These are phyloP conservation scores for Aselliscus stoliczkanus DNA, from an alignment of 2,797 vertebrate species.

Conservation along the genomic window DNA sequence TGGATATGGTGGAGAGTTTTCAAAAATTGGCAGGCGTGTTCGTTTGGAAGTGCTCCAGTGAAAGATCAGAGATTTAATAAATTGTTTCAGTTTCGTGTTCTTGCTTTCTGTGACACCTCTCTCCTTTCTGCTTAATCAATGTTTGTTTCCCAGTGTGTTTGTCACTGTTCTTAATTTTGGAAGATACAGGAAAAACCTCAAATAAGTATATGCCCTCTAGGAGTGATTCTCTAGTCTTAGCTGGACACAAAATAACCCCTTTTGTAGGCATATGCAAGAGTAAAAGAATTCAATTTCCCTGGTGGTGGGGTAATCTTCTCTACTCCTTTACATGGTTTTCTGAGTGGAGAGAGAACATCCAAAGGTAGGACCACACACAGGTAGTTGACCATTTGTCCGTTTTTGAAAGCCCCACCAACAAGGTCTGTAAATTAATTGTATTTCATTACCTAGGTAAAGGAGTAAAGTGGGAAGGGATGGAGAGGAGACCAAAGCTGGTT, in stretches of 20 bases:
- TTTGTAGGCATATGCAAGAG: not conserved
- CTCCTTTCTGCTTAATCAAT: not conserved
- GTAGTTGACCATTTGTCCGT: not conserved
- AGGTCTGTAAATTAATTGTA: not conserved
- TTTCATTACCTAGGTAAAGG: not conserved
- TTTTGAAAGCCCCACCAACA: not conserved
- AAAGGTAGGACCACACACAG: not conserved
- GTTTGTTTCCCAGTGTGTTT: not conserved
- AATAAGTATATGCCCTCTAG: not conserved
- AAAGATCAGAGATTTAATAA: conserved; percentile 16
- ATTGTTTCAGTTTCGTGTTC: not conserved
- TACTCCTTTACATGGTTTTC: not conserved
- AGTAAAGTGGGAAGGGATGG: not conserved
- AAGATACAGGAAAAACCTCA: not conserved
- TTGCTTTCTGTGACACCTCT: conserved; percentile 29
- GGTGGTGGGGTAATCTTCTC: not conserved
- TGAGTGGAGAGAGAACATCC: not conserved
- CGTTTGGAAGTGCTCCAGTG: conserved; percentile 36
- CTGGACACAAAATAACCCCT: not conserved
- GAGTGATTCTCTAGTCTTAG: not conserved
- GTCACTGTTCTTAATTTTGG: not conserved
- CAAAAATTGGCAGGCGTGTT: conserved; percentile 30
- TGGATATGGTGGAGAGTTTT: conserved; percentile 10
- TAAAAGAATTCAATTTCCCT: not conserved
- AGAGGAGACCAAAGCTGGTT: not conserved